Base-by-base conservation (phyloP, 2,888 invertebrate genomes). In the Antheraea yamamai region DNA sequence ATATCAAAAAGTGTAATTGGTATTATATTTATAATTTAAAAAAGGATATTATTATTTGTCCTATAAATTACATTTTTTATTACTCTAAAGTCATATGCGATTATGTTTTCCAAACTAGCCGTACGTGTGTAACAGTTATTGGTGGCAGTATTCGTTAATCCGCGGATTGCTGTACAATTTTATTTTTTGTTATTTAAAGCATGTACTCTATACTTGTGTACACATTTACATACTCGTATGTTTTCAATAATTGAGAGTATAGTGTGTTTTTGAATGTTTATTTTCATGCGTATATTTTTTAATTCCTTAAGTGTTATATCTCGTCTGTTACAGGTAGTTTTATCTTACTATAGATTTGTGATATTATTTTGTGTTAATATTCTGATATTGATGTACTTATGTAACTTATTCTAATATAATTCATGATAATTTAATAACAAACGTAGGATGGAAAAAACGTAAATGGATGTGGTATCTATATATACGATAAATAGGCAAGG, bases 101-200 rank as follows among this genome's bases (percentile, higher is more conserved):
- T 1, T 61, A 3, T 72, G 78, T 76, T 80, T 74, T 74, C 39
- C 70, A 70, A 72, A 47, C 73, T 76, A 61, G 66, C 52, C 58
- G 79, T 26, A 76, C 74, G 83, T 88, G 76, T 86, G 85, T 88
- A 39, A 68, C 26, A 51, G 12, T 47, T 26, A 74, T 76, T 76
- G 80, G 84, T 78, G 81, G 84, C 82, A 87, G 88, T 85, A 83
- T 87, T 87, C 81, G 87, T 85, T 88, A 88, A 86, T 87, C 84
- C 85, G 82, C 80, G 84, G 81, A 87, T 82, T 86, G 81, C 84
- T 83, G 85, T 81, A 82, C 84, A 87, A 83, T 82, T 81, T 83
- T 83, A 81, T 81, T 82, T 82, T 81, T 82, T 78, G 35, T 70
- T 71, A 16, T 55, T 55, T 39, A 26, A 75, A 30, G 61, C 20